Percentiles rank a stretch among this genome's conserved stretches.
These are phyloP conservation scores for Nebria salina DNA, from an alignment of 2,888 invertebrate genomes.

Conservation along the genomic window DNA sequence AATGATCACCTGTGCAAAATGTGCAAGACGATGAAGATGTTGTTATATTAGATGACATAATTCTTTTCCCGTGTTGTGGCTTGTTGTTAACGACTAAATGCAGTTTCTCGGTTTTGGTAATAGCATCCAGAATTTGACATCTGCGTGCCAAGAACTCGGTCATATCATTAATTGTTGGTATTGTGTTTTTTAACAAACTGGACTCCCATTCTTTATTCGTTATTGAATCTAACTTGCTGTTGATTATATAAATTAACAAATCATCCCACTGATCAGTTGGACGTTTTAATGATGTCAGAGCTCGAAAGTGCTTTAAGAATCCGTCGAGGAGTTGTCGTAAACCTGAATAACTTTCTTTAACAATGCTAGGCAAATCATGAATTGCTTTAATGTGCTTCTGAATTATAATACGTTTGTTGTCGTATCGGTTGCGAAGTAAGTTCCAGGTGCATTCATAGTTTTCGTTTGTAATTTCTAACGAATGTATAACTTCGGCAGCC, in stretches of 20 bases:
- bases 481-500: slow-evolving; percentile 43
- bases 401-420: too few species aligned
- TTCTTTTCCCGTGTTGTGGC: background rate
- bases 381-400: too few species aligned
- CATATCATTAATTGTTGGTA: slow-evolving; percentile 45
- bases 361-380: too few species aligned
- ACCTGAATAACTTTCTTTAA: too few species aligned
- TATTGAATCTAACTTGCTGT: too few species aligned
- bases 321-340: background rate
- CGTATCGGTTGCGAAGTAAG: too few species aligned
- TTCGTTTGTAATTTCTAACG: slow-evolving; percentile 30
- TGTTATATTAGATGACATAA: background rate
- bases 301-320: slow-evolving; percentile 50
- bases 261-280: slow-evolving; percentile 50
- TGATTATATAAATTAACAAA: slow-evolving; percentile 12
- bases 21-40: background rate
- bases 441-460: too few species aligned
- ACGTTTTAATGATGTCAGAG: slow-evolving; percentile 49
- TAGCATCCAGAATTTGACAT: slow-evolving; percentile 48
- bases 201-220: slow-evolving; percentile 48
- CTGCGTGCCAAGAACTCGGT: slow-evolving; percentile 47
- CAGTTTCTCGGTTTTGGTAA: background rate
- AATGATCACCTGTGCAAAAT: background rate
- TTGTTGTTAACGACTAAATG: background rate
- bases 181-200: slow-evolving; percentile 9